These are phyloP conservation scores for Pseudomyrmex pallidus DNA, from an alignment of 1,140 invertebrate genomes.

Conservation along the genomic window DNA sequence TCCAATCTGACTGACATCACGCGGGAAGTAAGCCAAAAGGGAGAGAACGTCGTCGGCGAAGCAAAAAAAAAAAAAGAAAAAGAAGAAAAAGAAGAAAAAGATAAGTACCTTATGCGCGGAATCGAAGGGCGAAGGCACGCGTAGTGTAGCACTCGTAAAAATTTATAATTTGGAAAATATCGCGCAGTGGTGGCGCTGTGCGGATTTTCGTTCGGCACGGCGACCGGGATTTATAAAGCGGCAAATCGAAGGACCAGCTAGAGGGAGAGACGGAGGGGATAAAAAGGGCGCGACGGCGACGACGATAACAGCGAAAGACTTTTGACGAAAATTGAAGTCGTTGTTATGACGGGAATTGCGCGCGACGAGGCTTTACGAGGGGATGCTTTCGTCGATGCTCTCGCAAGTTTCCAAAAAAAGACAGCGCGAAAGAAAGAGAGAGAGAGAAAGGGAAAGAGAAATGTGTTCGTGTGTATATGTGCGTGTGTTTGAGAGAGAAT, in stretches of 20 bases:
- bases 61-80: slow-evolving; percentile 27
- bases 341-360: slow-evolving; percentile 84
- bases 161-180: slow-evolving; percentile 86
- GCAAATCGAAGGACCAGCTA: slow-evolving; percentile 82
- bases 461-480: too few relatives aligned
- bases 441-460: not conserved
- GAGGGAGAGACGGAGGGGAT: not conserved
- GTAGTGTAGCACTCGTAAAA: slow-evolving; percentile 81
- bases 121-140: slow-evolving; percentile 2
- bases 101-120: not conserved
- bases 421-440: slow-evolving; percentile 44
- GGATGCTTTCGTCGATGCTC: slow-evolving; percentile 59
- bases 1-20: slow-evolving; percentile 80
- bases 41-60: slow-evolving; percentile 36
- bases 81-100: too few relatives aligned
- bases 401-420: slow-evolving; percentile 68
- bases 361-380: slow-evolving; percentile 81
- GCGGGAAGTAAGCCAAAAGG: slow-evolving; percentile 50
- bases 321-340: slow-evolving; percentile 85
- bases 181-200: slow-evolving; percentile 60
- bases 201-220: slow-evolving; percentile 75
- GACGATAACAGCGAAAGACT: slow-evolving; percentile 81
- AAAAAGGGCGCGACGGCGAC: slow-evolving; percentile 39
- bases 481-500: not conserved
- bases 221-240: slow-evolving; percentile 85